Conservation (phyloP, 2,888 invertebrate genomes). For the Netelia inedita region DNA sequence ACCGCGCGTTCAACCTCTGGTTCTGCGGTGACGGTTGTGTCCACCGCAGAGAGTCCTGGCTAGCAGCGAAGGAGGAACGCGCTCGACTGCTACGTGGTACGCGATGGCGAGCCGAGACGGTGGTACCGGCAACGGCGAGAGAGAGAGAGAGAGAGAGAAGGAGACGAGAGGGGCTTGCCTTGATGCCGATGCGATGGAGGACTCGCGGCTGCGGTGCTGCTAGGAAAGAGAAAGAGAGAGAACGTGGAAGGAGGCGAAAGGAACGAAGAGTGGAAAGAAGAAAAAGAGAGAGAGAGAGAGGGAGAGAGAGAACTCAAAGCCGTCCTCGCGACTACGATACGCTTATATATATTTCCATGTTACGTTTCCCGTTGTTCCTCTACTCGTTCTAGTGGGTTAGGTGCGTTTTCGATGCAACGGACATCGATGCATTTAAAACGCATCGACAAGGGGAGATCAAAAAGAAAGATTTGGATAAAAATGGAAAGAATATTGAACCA, state of each 20-base stretch:
- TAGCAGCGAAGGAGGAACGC: constrained; percentile 72
- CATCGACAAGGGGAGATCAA: neutral
- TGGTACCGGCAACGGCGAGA: constrained; percentile 58
- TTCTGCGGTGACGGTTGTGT: constrained; percentile 49
- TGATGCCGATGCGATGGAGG: constrained; percentile 52
- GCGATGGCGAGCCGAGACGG: constrained; percentile 70
- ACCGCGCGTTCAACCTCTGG: constrained; percentile 8
- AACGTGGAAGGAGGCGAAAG: constrained; percentile 19
- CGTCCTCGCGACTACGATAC: constrained; percentile 26
- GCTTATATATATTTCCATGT: constrained; percentile 25
- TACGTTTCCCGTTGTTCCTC: constrained; percentile 46
- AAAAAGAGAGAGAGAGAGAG: constrained; percentile 24
- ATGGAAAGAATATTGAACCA: neutral
- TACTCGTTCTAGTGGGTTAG: constrained; percentile 30
- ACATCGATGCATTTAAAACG: constrained; percentile 23
- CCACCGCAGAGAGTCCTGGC: constrained; percentile 61
- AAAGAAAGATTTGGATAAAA: neutral
- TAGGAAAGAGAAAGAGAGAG: constrained; percentile 52
- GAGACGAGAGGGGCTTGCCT: constrained; percentile 65
- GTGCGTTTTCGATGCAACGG: constrained; percentile 1
- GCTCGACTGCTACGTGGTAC: constrained; percentile 71
- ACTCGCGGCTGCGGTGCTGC: constrained; percentile 51
- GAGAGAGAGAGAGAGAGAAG: constrained; percentile 27
- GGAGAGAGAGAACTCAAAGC: constrained; percentile 38
- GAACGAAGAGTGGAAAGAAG: constrained; percentile 53